phyloP scores from a whole-genome alignment of 1,140 invertebrate species.

The Drosophila paulistorum region DNA sequence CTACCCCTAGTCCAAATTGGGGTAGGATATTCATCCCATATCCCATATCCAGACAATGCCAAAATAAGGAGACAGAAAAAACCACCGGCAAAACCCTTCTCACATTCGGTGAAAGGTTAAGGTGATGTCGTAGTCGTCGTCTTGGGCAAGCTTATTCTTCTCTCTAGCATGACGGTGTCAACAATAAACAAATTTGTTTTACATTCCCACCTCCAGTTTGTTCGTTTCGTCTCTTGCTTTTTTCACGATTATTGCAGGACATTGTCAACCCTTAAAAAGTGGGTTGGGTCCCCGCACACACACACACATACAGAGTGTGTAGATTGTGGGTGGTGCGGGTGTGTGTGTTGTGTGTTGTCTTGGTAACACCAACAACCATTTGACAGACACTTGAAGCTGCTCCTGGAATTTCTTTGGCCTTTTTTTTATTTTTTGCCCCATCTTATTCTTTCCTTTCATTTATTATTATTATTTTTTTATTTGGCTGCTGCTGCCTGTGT shows the following conservation, averaged over 20 bases:
- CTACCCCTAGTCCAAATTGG: slow-evolving; percentile 3
- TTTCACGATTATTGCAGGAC: slow-evolving; percentile 41
- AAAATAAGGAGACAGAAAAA: neutral
- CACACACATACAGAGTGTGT: no score
- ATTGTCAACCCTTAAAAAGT: slow-evolving; percentile 59
- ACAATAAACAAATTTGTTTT: slow-evolving; percentile 79
- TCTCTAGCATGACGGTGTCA: slow-evolving; percentile 54
- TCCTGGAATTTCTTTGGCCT: slow-evolving; percentile 32
- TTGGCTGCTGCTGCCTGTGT: slow-evolving; percentile 40
- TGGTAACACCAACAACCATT: slow-evolving; percentile 37
- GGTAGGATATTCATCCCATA: slow-evolving; percentile 33
- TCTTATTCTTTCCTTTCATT: slow-evolving; percentile 34
- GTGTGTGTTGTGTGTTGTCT: slow-evolving; percentile 25
- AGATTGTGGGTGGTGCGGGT: neutral
- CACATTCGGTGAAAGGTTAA: slow-evolving; percentile 68
- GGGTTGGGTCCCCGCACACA: neutral
- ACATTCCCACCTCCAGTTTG: slow-evolving; percentile 45
- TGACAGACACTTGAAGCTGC: slow-evolving; percentile 37
- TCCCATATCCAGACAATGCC: slow-evolving; percentile 52
- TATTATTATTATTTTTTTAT: slow-evolving; percentile 63
- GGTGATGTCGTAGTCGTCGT: slow-evolving; percentile 53
- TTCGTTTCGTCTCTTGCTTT: neutral
- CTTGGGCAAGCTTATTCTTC: slow-evolving; percentile 47
- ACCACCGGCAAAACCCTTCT: slow-evolving; percentile 48
- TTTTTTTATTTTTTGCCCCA: neutral